phyloP scores from a whole-genome alignment of 2,888 invertebrate genomes.

The Neocrepidodera transversa region DNA sequence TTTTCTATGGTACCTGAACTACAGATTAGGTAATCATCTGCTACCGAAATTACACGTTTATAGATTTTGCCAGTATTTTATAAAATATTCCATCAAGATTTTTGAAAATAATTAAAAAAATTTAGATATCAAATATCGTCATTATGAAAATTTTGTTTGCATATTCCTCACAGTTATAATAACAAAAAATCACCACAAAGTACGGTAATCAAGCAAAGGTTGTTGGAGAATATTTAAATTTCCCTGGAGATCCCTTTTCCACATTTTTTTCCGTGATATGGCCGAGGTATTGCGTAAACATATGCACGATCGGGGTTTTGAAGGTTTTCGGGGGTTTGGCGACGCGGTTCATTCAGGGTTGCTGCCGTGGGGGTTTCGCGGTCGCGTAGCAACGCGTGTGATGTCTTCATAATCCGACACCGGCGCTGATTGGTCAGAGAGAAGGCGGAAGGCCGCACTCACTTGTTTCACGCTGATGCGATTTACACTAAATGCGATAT shows the following conservation, averaged over 20 bases:
- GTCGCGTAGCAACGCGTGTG: constrained; percentile 60
- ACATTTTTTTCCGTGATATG: constrained; percentile 28
- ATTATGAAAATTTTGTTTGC: too few relatives aligned
- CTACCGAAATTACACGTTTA: too few relatives aligned
- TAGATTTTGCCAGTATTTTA: too few relatives aligned
- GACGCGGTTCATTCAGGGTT: constrained; percentile 45
- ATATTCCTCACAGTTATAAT: too few relatives aligned
- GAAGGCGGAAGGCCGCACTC: constrained; percentile 51
- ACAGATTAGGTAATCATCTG: too few relatives aligned
- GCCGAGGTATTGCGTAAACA: constrained; percentile 37
- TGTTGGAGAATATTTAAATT: constrained; percentile 24
- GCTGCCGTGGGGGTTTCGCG: constrained; percentile 53
- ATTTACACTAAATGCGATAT: constrained; percentile 52
- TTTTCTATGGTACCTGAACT: too few relatives aligned
- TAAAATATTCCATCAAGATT: too few relatives aligned
- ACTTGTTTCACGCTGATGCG: constrained; percentile 56
- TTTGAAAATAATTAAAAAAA: too few relatives aligned
- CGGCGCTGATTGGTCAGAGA: constrained; percentile 59
- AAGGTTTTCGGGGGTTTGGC: constrained; percentile 33
- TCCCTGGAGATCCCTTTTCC: constrained; percentile 22
- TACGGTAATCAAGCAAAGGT: constrained; percentile 11
- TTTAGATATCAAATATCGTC: too few relatives aligned
- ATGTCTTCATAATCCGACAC: constrained; percentile 57
- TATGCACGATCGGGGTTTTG: constrained; percentile 38
- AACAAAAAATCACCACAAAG: background rate